These are phyloP conservation scores for Odontophorus gujanensis DNA, from an alignment of 2,113 vertebrate species.

Conservation along the genomic window DNA sequence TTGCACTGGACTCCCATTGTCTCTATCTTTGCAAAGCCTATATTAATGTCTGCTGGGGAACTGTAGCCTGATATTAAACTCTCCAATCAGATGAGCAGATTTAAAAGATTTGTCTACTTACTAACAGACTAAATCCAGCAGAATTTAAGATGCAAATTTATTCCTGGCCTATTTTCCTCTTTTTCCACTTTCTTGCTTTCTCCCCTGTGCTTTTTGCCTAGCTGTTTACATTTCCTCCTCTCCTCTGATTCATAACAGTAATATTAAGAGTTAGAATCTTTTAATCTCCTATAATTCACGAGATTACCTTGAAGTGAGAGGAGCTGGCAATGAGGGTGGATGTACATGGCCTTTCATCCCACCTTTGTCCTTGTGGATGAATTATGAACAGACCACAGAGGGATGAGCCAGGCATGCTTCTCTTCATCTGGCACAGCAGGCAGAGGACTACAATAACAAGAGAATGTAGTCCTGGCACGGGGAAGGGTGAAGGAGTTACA, in stretches of 20 bases:
- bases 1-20: accelerated
- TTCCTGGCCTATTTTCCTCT: conserved; percentile 66
- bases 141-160: conserved; percentile 67
- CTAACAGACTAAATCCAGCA: conserved; percentile 53
- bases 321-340: background rate
- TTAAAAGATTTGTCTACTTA: conserved; percentile 52
- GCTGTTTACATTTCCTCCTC: background rate
- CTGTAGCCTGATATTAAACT: background rate
- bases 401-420: accelerated
- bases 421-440: background rate
- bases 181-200: conserved; percentile 39
- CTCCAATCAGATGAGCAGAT: conserved; percentile 37
- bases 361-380: background rate
- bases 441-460: background rate
- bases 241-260: background rate
- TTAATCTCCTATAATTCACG: background rate
- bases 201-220: background rate
- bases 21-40: background rate
- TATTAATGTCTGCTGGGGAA: background rate
- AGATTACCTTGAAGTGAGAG: background rate
- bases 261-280: background rate
- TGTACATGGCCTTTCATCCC: background rate
- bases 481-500: background rate
- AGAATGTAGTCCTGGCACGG: background rate
- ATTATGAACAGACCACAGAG: background rate